phyloP scores from a whole-genome alignment of 2,888 invertebrate genomes.

The Diplazon laetatorius region DNA sequence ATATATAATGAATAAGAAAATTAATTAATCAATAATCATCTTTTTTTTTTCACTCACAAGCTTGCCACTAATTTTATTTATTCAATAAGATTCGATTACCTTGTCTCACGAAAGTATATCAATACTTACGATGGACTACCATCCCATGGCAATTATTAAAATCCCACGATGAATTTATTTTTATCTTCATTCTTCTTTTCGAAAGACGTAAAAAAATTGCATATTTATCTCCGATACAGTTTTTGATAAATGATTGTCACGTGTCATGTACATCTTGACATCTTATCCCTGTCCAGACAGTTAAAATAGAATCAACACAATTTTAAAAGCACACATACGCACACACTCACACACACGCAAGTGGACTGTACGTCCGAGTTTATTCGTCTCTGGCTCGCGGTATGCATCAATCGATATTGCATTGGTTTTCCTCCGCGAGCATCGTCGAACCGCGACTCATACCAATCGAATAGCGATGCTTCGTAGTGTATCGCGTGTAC shows the following conservation, averaged over 20 bases:
- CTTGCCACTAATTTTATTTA: too few relatives aligned
- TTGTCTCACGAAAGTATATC: too few relatives aligned
- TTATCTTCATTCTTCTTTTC: too few relatives aligned
- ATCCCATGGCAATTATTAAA: too few relatives aligned
- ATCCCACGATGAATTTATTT: too few relatives aligned
- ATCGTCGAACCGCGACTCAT: constrained; percentile 2
- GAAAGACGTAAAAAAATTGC: not conserved
- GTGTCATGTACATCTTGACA: not conserved
- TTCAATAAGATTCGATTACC: too few relatives aligned
- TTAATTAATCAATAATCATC: too few relatives aligned
- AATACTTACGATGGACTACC: too few relatives aligned
- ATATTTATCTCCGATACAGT: not conserved
- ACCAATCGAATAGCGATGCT: not conserved
- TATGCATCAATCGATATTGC: constrained; percentile 19
- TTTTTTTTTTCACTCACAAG: too few relatives aligned
- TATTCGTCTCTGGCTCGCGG: not conserved
- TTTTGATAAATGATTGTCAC: not conserved
- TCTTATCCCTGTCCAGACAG: not conserved
- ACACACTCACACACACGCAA: not conserved
- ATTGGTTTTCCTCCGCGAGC: constrained; percentile 4
- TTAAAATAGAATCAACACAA: not conserved
- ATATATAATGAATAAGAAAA: too few relatives aligned
- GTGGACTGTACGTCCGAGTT: too few relatives aligned
- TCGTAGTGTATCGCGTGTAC: not conserved
- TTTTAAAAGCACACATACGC: not conserved